These are phyloP conservation scores for Sorex araneus DNA, from an alignment of 2,113 vertebrate genomes.

Conservation along the genomic window DNA sequence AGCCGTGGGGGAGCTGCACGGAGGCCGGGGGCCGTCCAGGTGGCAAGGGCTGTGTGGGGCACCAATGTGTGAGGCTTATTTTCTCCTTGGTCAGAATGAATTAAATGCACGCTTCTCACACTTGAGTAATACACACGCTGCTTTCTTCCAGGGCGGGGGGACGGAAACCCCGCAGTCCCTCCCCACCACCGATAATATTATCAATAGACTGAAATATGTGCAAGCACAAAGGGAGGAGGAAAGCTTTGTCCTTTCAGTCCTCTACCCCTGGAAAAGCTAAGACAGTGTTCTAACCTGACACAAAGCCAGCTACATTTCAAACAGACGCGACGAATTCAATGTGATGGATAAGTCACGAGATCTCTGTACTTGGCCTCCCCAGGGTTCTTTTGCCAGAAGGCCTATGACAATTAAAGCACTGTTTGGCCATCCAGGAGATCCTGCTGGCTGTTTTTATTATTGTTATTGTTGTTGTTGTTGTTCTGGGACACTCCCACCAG, in stretches of 20 bases:
- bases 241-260: slow-evolving; percentile 33
- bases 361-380: not conserved
- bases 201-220: slow-evolving; percentile 25
- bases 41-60: slow-evolving; percentile 72
- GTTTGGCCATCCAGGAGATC: slow-evolving; percentile 8
- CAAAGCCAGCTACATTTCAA: slow-evolving; percentile 60
- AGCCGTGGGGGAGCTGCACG: slow-evolving; percentile 67
- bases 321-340: slow-evolving; percentile 58
- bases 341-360: slow-evolving; percentile 70
- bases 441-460: slow-evolving; percentile 2
- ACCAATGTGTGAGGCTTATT: slow-evolving; percentile 79
- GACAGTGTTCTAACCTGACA: not conserved
- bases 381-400: slow-evolving; percentile 53
- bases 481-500: too few species aligned
- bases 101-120: slow-evolving; percentile 69
- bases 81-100: slow-evolving; percentile 83
- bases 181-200: slow-evolving; percentile 66
- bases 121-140: not conserved
- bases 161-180: not conserved
- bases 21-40: slow-evolving; percentile 66
- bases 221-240: not conserved
- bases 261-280: slow-evolving; percentile 22
- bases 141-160: not conserved
- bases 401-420: not conserved
- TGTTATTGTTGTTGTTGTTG: not conserved